Conservation (phyloP, 1,140 invertebrate genomes). For the Apocrypta bakeri region DNA sequence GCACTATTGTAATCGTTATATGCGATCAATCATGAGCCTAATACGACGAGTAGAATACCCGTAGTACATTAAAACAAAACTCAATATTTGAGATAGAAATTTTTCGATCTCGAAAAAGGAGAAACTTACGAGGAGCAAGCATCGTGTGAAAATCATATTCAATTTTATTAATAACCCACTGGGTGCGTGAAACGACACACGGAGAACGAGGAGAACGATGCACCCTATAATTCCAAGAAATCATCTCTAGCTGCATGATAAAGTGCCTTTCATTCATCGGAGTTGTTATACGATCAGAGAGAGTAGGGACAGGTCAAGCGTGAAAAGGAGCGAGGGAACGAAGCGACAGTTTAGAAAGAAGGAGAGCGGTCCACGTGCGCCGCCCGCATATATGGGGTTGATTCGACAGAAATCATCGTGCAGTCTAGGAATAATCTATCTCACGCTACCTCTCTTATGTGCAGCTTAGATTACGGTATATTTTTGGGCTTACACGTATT, state of each 20-base stretch:
- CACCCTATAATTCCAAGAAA: constrained; percentile 33
- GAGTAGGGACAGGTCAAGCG: constrained; percentile 21
- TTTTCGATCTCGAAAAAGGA: background rate
- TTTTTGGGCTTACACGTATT: background rate
- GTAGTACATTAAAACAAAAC: background rate
- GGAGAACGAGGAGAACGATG: background rate
- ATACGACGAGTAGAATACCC: too few species aligned
- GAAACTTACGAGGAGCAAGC: background rate
- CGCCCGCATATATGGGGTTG: constrained; percentile 30
- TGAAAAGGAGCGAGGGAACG: constrained; percentile 12
- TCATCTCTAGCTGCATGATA: constrained; percentile 31
- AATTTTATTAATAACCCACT: constrained; percentile 45
- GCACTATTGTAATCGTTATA: background rate
- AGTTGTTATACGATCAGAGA: background rate
- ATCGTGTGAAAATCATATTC: constrained; percentile 24
- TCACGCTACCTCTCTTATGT: background rate
- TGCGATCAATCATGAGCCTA: too few species aligned
- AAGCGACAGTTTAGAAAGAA: constrained; percentile 14
- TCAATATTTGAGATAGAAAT: background rate
- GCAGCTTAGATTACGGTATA: background rate
- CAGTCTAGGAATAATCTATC: constrained; percentile 21
- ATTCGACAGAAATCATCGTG: constrained; percentile 30
- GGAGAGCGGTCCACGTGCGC: background rate
- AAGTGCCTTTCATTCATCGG: constrained; percentile 37
- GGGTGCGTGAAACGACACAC: background rate